A percentile compares a stretch with the other conserved stretches of the same genome.
phyloP scores from a whole-genome alignment of 2,113 vertebrate species.

The Myanophis thanlyinensis region DNA sequence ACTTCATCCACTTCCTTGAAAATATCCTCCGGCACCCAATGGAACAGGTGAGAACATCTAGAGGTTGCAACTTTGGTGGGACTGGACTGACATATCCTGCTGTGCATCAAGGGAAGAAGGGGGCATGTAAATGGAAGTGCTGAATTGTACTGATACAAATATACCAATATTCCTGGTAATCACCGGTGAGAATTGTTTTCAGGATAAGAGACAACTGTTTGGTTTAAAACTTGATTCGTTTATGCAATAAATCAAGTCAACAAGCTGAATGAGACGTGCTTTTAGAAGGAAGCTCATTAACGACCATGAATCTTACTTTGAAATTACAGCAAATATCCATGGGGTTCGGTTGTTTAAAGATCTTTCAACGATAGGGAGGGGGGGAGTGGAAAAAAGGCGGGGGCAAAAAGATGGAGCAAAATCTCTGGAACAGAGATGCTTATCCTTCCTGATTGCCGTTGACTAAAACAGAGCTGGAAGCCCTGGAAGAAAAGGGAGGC shows the following conservation, averaged over 20 bases:
- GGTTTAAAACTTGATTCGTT: not conserved
- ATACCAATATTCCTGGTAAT: not conserved
- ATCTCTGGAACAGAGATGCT: not conserved
- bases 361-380: not conserved
- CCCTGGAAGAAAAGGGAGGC: not conserved
- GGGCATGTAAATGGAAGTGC: not conserved
- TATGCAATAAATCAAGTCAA: not conserved
- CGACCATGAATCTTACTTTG: not conserved
- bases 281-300: not conserved
- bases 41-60: not conserved
- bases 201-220: not conserved
- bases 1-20: not conserved
- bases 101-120: not conserved
- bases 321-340: not conserved
- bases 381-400: not conserved
- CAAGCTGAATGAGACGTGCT: not conserved
- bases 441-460: not conserved
- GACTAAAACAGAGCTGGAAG: not conserved
- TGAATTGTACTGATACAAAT: not conserved
- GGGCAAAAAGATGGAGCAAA: no score
- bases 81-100: not conserved
- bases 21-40: not conserved
- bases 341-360: not conserved
- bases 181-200: no score
- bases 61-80: not conserved